These are phyloP conservation scores for Brachystomella parvula DNA, from an alignment of 1,140 invertebrate genomes.

Conservation along the genomic window DNA sequence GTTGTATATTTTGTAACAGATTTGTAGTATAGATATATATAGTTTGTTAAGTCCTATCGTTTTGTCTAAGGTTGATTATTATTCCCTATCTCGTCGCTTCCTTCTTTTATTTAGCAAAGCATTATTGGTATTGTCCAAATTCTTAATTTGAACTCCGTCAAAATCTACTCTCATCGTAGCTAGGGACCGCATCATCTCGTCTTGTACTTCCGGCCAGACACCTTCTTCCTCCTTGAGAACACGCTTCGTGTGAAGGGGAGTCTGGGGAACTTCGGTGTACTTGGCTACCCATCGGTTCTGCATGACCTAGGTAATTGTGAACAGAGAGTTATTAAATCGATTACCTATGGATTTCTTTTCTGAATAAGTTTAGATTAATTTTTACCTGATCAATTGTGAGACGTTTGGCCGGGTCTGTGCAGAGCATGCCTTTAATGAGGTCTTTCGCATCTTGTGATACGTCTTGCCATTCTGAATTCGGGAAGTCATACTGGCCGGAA, in stretches of 20 bases:
- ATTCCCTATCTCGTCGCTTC: constrained; percentile 43
- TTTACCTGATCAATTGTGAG: constrained; percentile 82
- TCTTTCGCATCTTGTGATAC: constrained; percentile 92
- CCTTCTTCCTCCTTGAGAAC: constrained; percentile 83
- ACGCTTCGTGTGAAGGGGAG: constrained; percentile 79
- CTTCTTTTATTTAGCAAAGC: constrained; percentile 77
- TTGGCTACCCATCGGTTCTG: constrained; percentile 81
- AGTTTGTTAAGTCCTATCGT: not conserved
- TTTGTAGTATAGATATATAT: not conserved
- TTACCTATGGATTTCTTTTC: no score
- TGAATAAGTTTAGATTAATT: no score
- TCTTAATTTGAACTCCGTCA: constrained; percentile 81
- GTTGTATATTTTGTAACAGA: not conserved
- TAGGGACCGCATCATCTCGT: constrained; percentile 94
- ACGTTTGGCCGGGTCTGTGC: constrained; percentile 82
- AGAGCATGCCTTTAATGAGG: constrained; percentile 85
- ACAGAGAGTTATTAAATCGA: no score
- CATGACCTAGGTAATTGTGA: no score
- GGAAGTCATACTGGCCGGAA: constrained; percentile 93
- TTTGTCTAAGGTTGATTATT: not conserved
- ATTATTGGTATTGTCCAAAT: constrained; percentile 83
- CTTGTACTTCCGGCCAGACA: constrained; percentile 92
- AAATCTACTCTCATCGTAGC: constrained; percentile 95
- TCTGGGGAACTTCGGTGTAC: constrained; percentile 82
- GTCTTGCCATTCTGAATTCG: constrained; percentile 88